Conservation (phyloP, 2,113 vertebrate genomes). For the Hylia prasina region DNA sequence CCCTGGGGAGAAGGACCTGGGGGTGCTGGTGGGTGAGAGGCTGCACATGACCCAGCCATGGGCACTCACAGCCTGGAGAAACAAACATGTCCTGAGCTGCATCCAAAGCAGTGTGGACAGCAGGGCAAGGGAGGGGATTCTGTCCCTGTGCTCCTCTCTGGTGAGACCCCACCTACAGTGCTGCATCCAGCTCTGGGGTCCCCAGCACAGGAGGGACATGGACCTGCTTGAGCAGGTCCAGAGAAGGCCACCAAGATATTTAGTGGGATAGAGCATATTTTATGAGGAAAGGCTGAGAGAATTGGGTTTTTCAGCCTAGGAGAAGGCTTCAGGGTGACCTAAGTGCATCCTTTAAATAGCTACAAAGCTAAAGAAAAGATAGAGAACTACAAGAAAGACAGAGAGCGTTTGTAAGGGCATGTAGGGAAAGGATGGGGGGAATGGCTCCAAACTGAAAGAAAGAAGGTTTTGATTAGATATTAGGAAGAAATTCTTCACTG, state of each 20-base stretch:
- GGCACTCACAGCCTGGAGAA: not conserved
- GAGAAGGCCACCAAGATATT: not conserved
- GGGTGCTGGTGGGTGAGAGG: not conserved
- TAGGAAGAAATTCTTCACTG: not conserved
- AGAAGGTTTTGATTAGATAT: not conserved
- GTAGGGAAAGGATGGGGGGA: not conserved
- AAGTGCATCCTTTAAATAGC: not conserved
- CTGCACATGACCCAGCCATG: not conserved
- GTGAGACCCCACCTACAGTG: accelerated
- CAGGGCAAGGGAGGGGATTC: not conserved
- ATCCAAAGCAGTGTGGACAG: not conserved
- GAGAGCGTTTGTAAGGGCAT: not conserved
- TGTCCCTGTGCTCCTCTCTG: not conserved
- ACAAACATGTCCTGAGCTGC: not conserved
- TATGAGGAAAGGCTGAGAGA: not conserved
- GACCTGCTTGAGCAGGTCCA: accelerated
- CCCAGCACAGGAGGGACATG: no score
- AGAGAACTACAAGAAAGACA: not conserved
- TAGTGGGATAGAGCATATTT: not conserved
- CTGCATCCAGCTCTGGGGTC: not conserved
- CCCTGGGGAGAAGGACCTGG: not conserved
- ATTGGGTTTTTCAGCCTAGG: not conserved
- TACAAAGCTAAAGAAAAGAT: not conserved
- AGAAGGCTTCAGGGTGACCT: not conserved
- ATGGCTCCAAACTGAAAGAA: not conserved